Evolutionary conservation across 2,888 invertebrate genomes (phyloP).

Genomic region (Melanotus villosus): DNA sequence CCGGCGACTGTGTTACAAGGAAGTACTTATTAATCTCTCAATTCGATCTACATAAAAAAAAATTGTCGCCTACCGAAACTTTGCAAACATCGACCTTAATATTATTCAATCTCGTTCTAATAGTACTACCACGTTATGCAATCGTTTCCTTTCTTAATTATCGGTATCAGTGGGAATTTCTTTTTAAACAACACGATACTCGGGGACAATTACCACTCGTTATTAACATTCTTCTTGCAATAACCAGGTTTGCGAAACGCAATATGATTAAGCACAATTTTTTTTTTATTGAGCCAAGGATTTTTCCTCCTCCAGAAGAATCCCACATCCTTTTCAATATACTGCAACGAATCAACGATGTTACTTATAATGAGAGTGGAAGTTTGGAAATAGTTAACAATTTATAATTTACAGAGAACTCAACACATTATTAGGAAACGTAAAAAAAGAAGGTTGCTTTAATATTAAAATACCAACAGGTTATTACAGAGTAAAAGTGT

Average conservation of each 20-base stretch:
- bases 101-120: constrained; percentile 10
- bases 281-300: constrained; percentile 15
- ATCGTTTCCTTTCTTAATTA: constrained; percentile 10
- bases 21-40: neutral
- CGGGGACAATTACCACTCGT: constrained; percentile 1
- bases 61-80: constrained; percentile 4
- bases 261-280: neutral
- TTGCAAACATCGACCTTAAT: constrained; percentile 1
- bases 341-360: neutral
- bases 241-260: constrained; percentile 12
- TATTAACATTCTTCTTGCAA: constrained; percentile 1
- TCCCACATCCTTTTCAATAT: neutral
- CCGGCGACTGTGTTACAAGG: neutral
- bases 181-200: neutral
- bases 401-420: neutral
- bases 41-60: neutral
- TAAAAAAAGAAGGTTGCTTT: constrained; percentile 14
- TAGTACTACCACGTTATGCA: neutral
- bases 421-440: neutral
- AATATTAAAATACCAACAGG: constrained; percentile 11
- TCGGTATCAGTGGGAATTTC: constrained; percentile 7
- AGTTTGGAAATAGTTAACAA: neutral
- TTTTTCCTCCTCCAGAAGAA: neutral
- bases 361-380: neutral
- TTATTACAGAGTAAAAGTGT: constrained; percentile 20